These are phyloP conservation scores for Zaprionus obscuricornis DNA, from an alignment of 2,888 invertebrate genomes.

Conservation along the genomic window DNA sequence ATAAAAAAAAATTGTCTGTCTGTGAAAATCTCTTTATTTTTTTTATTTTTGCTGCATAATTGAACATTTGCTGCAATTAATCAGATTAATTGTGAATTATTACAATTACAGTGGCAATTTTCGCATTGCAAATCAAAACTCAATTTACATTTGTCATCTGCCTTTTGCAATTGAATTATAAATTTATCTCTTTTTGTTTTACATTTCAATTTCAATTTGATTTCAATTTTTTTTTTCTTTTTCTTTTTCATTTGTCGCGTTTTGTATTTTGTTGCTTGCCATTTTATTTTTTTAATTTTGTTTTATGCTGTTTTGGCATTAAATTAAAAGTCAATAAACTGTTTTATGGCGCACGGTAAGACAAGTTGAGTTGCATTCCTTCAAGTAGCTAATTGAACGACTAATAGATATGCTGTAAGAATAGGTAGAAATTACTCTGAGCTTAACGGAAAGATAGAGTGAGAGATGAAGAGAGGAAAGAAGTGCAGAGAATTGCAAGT, in stretches of 20 bases:
- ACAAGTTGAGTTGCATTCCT: too few relatives aligned
- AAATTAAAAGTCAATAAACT: constrained; percentile 55
- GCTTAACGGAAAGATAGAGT: too few relatives aligned
- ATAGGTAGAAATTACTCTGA: too few relatives aligned
- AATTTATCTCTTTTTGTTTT: constrained; percentile 11
- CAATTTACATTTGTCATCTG: constrained; percentile 52
- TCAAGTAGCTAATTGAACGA: too few relatives aligned
- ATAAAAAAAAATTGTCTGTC: neutral
- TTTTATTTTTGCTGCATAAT: too few relatives aligned
- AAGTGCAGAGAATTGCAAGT: too few relatives aligned
- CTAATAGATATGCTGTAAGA: too few relatives aligned
- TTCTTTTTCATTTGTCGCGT: neutral
- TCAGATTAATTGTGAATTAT: constrained; percentile 25
- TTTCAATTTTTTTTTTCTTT: constrained; percentile 26
- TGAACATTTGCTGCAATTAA: constrained; percentile 15
- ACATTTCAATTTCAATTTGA: neutral
- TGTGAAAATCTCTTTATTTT: neutral
- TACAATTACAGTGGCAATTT: constrained; percentile 14
- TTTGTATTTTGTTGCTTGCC: neutral
- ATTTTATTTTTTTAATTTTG: constrained; percentile 10
- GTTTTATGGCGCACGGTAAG: neutral
- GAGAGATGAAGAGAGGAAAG: too few relatives aligned
- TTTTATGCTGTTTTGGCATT: constrained; percentile 13
- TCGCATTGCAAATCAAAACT: constrained; percentile 33
- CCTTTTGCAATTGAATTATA: constrained; percentile 36